A percentile compares a stretch with the other conserved stretches of the same genome.
phyloP scores from a whole-genome alignment of 2,888 invertebrate species.

The Pandemis corylana region DNA sequence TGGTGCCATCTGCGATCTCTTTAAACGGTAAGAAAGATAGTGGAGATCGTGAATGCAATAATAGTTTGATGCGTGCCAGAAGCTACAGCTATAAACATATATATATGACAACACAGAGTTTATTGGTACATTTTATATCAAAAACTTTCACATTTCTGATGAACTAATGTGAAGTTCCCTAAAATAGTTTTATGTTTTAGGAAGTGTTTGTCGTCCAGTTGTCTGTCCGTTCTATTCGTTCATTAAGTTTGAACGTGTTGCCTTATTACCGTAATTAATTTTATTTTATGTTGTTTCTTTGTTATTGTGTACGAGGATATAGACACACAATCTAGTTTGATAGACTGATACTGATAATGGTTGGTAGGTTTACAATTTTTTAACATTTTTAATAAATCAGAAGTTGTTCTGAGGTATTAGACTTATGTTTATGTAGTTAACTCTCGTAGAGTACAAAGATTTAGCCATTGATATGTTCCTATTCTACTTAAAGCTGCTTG shows the following conservation, averaged over 20 bases:
- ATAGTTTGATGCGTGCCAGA: too few relatives aligned
- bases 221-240: not conserved
- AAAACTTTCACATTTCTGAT: too few relatives aligned
- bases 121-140: too few relatives aligned
- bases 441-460: conserved; percentile 58
- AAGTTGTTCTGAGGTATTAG: conserved; percentile 29
- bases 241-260: not conserved
- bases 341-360: conserved; percentile 50
- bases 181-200: not conserved
- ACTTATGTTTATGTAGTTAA: conserved; percentile 43
- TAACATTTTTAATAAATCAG: conserved; percentile 34
- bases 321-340: conserved; percentile 49
- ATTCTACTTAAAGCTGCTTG: not conserved
- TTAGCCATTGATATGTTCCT: conserved; percentile 13
- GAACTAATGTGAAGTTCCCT: not conserved
- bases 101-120: too few relatives aligned
- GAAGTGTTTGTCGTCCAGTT: not conserved
- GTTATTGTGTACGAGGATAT: not conserved
- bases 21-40: too few relatives aligned
- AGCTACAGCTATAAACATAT: too few relatives aligned
- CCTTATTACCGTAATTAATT: not conserved
- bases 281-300: not conserved
- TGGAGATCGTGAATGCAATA: too few relatives aligned
- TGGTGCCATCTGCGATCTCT: too few relatives aligned
- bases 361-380: conserved; percentile 30